Percentiles rank a stretch among this genome's conserved stretches.
These are phyloP conservation scores for Xestoiulus laeticollis DNA, from an alignment of 2,888 invertebrate genomes.

Conservation along the genomic window DNA sequence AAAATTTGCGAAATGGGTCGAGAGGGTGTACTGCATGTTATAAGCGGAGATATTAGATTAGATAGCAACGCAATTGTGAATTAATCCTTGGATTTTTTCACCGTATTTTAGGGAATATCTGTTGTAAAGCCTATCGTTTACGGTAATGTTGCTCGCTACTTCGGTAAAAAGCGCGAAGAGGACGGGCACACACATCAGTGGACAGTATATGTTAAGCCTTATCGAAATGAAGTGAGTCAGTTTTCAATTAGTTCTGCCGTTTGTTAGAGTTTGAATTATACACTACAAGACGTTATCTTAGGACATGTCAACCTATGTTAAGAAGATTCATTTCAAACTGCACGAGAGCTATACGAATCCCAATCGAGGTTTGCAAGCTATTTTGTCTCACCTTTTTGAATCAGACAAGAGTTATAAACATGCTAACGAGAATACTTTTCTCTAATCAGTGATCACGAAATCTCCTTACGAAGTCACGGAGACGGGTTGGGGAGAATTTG, in stretches of 20 bases:
- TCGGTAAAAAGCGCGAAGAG: conserved; percentile 95
- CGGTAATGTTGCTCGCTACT: conserved; percentile 94
- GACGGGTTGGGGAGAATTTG: conserved; percentile 99
- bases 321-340: conserved; percentile 95
- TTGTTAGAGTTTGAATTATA: background rate
- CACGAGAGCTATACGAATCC: conserved; percentile 97
- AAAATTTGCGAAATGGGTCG: no score
- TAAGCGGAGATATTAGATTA: no score
- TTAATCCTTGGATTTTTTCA: background rate
- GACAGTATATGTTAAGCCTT: conserved; percentile 97
- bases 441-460: conserved; percentile 77
- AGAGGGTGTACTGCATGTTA: no score
- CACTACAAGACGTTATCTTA: conserved; percentile 56
- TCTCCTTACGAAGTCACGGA: conserved; percentile 98
- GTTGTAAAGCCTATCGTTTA: conserved; percentile 95
- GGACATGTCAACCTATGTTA: conserved; percentile 93
- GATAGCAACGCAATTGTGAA: background rate
- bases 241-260: background rate
- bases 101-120: conserved; percentile 76
- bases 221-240: conserved; percentile 74
- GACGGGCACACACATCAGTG: conserved; percentile 99
- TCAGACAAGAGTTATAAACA: background rate
- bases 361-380: conserved; percentile 71
- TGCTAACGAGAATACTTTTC: background rate
- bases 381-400: background rate